Conservation (phyloP, 2,888 invertebrate species). For the Troglohyphantes excavatus region DNA sequence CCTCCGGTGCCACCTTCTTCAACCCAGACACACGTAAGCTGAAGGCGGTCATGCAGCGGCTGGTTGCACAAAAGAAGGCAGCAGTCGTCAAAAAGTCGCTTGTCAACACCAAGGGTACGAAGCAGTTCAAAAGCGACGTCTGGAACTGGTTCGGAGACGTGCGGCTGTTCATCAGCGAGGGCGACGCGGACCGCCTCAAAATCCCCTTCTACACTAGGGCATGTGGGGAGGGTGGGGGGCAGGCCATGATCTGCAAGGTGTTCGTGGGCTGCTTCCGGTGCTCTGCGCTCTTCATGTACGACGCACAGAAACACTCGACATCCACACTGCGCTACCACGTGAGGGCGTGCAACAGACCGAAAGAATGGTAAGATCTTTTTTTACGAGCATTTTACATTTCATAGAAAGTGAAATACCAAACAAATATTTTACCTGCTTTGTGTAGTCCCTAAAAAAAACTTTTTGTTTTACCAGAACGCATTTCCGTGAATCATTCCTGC, state of each 20-base stretch:
- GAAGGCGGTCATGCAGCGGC: conserved; percentile 67
- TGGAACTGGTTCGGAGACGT: conserved; percentile 77
- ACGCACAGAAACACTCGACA: conserved; percentile 66
- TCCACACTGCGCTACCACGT: conserved; percentile 70
- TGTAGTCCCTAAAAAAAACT: too few relatives aligned
- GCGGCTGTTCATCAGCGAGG: conserved; percentile 42
- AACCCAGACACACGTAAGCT: conserved; percentile 69
- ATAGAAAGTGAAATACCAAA: too few relatives aligned
- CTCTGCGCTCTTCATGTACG: conserved; percentile 73
- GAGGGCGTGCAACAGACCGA: conserved; percentile 64
- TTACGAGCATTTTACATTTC: too few relatives aligned
- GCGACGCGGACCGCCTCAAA: conserved; percentile 59
- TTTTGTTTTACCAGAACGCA: too few relatives aligned
- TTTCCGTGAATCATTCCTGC: too few relatives aligned
- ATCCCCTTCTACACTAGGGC: conserved; percentile 58
- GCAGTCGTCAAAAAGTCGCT: conserved; percentile 52
- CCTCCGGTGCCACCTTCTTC: conserved; percentile 37
- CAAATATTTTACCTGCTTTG: too few relatives aligned
- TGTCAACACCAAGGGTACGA: conserved; percentile 50
- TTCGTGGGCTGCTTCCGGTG: conserved; percentile 75
- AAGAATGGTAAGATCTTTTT: conserved; percentile 61
- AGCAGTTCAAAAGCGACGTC: conserved; percentile 75
- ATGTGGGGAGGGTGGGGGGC: conserved; percentile 44
- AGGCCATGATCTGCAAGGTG: conserved; percentile 56
- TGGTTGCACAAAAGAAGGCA: conserved; percentile 61